Conservation (phyloP, 2,888 invertebrate genomes). For the Pristionchus exspectatus region DNA sequence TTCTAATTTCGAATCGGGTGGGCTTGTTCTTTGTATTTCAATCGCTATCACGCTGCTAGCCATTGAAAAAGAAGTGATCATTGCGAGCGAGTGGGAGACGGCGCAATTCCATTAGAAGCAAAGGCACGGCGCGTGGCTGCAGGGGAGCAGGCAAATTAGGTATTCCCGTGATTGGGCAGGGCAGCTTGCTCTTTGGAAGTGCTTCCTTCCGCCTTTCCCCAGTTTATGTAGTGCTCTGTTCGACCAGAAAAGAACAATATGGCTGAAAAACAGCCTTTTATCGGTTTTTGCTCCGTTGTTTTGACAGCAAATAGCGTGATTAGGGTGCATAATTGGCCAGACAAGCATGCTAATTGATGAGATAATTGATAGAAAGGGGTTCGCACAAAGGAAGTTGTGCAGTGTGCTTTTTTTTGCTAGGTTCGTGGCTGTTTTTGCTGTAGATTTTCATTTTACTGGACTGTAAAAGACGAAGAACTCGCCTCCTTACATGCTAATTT, state of each 20-base stretch:
- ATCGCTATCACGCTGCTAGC: too few species aligned
- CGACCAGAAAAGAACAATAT: background rate
- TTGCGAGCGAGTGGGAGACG: background rate
- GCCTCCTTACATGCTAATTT: too few species aligned
- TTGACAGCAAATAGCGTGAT: background rate
- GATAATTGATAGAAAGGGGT: constrained; percentile 9
- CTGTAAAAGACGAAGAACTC: too few species aligned
- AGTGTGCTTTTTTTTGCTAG: too few species aligned
- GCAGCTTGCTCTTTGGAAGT: constrained; percentile 1
- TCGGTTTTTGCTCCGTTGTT: background rate
- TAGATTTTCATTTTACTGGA: background rate
- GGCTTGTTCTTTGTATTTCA: background rate
- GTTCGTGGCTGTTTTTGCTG: background rate
- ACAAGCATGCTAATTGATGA: background rate
- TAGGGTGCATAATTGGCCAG: background rate
- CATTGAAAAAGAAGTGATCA: background rate
- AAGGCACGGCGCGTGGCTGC: background rate
- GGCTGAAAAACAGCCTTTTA: background rate
- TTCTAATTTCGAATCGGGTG: background rate
- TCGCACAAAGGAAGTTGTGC: background rate
- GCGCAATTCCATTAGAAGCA: background rate
- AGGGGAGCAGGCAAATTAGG: background rate
- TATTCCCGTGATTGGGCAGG: constrained; percentile 29
- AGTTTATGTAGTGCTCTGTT: background rate
- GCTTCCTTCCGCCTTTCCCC: background rate